A percentile compares a stretch with the other conserved stretches of the same genome.
These are phyloP conservation scores for Heliconius nattereri DNA, from an alignment of 1,140 invertebrate genomes.

Conservation along the genomic window DNA sequence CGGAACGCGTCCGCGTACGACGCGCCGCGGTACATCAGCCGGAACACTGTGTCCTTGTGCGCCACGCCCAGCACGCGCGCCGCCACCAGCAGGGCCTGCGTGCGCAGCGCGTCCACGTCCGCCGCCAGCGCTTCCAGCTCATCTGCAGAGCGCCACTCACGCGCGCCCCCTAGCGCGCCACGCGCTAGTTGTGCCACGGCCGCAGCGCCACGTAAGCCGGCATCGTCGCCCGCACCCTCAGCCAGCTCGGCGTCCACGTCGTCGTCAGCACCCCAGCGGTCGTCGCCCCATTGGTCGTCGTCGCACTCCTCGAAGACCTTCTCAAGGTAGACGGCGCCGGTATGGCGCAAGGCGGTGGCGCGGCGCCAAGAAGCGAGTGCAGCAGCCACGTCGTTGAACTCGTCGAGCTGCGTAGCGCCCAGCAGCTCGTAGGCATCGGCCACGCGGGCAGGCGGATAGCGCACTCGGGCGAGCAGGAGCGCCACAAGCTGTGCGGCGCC, in stretches of 20 bases:
- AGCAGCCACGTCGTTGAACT: slow-evolving; percentile 87
- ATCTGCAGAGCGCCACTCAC: slow-evolving; percentile 86
- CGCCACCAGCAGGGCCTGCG: slow-evolving; percentile 91
- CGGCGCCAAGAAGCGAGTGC: slow-evolving; percentile 86
- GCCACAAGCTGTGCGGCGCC: slow-evolving; percentile 90
- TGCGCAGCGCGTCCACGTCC: slow-evolving; percentile 90
- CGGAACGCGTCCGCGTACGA: slow-evolving; percentile 92
- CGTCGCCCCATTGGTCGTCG: slow-evolving; percentile 59
- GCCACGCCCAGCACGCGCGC: slow-evolving; percentile 89
- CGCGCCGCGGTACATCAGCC: slow-evolving; percentile 87
- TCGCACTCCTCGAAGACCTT: not conserved
- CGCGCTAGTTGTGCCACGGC: slow-evolving; percentile 66
- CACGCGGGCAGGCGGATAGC: slow-evolving; percentile 85
- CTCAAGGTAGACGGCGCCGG: slow-evolving; percentile 42
- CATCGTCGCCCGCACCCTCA: slow-evolving; percentile 47
- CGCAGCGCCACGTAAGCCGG: slow-evolving; percentile 55
- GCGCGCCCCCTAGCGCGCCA: slow-evolving; percentile 84
- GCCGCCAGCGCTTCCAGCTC: slow-evolving; percentile 85
- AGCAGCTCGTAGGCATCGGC: slow-evolving; percentile 93
- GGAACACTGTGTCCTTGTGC: slow-evolving; percentile 93
- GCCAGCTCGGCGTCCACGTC: slow-evolving; percentile 35
- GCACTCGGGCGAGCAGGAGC: slow-evolving; percentile 85
- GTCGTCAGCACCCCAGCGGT: slow-evolving; percentile 30
- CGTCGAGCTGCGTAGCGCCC: slow-evolving; percentile 91
- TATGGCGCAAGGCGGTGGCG: slow-evolving; percentile 81